Evolutionary conservation across 2,113 vertebrate genomes (phyloP), one percentile per base, ranked within the genome.

Genomic region (Onychorhynchus coronatus): DNA sequence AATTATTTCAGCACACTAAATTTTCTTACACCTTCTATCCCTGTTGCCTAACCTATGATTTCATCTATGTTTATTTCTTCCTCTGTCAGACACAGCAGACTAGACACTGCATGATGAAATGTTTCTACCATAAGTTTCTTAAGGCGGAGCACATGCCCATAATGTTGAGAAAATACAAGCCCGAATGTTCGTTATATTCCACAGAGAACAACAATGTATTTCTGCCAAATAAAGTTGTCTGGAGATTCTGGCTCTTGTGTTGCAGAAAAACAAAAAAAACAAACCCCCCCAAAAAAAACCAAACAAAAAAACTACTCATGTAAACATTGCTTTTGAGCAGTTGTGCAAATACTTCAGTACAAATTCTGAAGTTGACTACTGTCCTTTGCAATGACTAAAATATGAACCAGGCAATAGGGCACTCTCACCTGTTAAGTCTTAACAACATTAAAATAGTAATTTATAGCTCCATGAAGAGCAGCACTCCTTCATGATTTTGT

Each of bases 171-270:
- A 90, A 94, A 85, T 17, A 63, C 6, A 70, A 83, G 28, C 8
- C 28, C 41, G 20, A 53, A 6, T 5, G 0, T 14, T 78, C 27
- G 33, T 62, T 63, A 42, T 1, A 2, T 1, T 6, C 15, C 17
- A 24, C 71, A 58, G 35, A 80, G 8, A 93, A 11, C 33, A 83
- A 44, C 8, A 56, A 39, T 14, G 1, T 50, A 24, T 63, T 85
- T 87, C 44, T 72, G 27, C 4, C 4, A 3, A 82, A 74, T 5
- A 35, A 81, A 88, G 4, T n/a, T 77, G 5, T 12, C 33, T 44
- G 24, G 22, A 59, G 21, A 67, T 41, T 59, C 16, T n/a, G 30
- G 12, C 2, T 58, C 11, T 42, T 33, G 8, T 58, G 71, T 79
- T 44, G 5, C 14, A 50, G 24, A n/a, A 22, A 8, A 53, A 49